Evolutionary conservation across 2,113 vertebrate genomes (phyloP).

Genomic region (Anoura caudifer): DNA sequence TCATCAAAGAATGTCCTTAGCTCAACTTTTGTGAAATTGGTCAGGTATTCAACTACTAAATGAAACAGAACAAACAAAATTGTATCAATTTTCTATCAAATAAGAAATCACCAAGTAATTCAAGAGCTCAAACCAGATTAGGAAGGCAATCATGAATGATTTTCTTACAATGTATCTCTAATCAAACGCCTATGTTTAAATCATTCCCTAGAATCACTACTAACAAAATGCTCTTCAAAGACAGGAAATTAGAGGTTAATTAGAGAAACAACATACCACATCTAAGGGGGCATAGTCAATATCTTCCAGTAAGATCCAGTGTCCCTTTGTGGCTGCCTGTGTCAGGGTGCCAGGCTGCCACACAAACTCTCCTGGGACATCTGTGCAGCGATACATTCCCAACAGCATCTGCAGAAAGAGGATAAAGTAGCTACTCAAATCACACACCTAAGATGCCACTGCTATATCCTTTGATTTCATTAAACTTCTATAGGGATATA

Average conservation of each 20-base stretch:
- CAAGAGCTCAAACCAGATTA: background rate
- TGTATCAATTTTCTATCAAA: background rate
- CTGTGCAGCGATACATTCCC: conserved; percentile 97
- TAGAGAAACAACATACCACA: conserved; percentile 85
- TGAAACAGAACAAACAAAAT: background rate
- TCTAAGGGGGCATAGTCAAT: conserved; percentile 97
- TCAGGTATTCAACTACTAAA: background rate
- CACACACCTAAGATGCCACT: background rate
- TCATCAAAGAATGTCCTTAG: background rate
- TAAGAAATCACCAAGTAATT: background rate
- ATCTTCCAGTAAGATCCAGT: conserved; percentile 97
- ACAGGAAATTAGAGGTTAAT: background rate
- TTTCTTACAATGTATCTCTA: background rate
- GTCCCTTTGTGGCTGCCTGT: conserved; percentile 91
- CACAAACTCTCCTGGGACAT: conserved; percentile 95
- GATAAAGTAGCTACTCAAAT: background rate
- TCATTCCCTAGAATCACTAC: background rate
- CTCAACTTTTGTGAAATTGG: background rate
- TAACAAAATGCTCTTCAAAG: conserved; percentile 15
- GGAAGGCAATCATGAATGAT: background rate
- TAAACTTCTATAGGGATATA: background rate
- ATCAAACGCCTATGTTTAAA: background rate
- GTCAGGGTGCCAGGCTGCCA: conserved; percentile 96
- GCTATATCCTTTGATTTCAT: background rate
- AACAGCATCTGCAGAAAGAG: conserved; percentile 86